These are phyloP conservation scores for Pseudococcus viburni DNA, from an alignment of 2,888 invertebrate species.

Conservation along the genomic window DNA sequence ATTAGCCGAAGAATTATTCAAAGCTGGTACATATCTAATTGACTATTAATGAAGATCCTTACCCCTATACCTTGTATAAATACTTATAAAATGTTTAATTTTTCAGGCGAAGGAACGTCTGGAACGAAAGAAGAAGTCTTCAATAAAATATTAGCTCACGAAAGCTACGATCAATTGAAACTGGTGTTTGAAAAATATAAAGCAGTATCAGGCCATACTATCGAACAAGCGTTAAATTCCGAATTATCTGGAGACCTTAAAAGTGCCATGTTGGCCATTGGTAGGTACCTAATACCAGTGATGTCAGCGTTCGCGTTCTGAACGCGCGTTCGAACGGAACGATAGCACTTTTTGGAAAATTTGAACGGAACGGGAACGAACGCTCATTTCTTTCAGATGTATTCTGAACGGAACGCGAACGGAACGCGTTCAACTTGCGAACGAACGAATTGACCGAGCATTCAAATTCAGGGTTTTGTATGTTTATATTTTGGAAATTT, in stretches of 20 bases:
- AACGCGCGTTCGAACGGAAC: too few relatives aligned
- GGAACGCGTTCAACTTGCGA: too few relatives aligned
- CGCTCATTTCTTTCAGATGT: too few relatives aligned
- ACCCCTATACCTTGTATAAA: neutral
- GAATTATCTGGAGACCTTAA: constrained; percentile 79
- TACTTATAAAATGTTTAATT: too few relatives aligned
- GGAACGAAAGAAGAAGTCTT: constrained; percentile 84
- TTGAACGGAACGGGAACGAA: too few relatives aligned
- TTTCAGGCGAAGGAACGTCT: constrained; percentile 76
- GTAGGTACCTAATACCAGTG: constrained; percentile 72
- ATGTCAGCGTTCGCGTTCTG: too few relatives aligned
- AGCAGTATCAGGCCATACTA: constrained; percentile 80
- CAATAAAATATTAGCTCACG: constrained; percentile 81
- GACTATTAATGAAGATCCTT: neutral
- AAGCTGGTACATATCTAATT: constrained; percentile 74
- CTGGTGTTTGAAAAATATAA: constrained; percentile 83
- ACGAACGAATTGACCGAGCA: too few relatives aligned
- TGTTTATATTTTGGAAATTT: too few relatives aligned
- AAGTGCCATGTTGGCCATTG: constrained; percentile 80
- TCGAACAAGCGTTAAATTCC: constrained; percentile 81
- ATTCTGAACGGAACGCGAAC: too few relatives aligned
- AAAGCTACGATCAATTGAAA: constrained; percentile 81
- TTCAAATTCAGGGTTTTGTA: too few relatives aligned
- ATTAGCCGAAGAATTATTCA: constrained; percentile 79
- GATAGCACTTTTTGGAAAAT: too few relatives aligned